phyloP scores from a whole-genome alignment of 2,113 vertebrate species.

The Upupa epops region DNA sequence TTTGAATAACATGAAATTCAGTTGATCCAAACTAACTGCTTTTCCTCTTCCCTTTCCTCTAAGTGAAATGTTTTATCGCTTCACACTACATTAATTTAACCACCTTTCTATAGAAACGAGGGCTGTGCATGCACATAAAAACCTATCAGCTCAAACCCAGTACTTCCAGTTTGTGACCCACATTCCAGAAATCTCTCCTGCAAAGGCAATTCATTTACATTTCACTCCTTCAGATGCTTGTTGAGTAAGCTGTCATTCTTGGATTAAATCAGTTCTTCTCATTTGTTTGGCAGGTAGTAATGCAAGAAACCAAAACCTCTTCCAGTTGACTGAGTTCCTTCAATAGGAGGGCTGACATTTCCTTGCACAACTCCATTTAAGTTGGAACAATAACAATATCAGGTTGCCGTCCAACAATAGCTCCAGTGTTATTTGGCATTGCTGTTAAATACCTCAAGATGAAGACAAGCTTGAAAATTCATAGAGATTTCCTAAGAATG shows the following conservation, averaged over 20 bases:
- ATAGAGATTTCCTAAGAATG: conserved; percentile 39
- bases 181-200: neutral
- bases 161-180: neutral
- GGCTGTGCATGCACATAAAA: neutral
- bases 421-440: conserved; percentile 31
- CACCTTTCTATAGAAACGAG: neutral
- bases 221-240: conserved; percentile 33
- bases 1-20: neutral
- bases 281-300: conserved; percentile 45
- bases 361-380: conserved; percentile 18
- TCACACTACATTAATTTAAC: neutral
- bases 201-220: conserved; percentile 57
- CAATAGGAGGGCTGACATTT: conserved; percentile 50
- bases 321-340: conserved; percentile 54
- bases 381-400: conserved; percentile 69
- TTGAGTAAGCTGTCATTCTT: conserved; percentile 46
- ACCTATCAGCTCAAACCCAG: neutral
- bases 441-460: conserved; percentile 46
- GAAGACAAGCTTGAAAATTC: conserved; percentile 50
- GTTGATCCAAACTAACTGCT: neutral
- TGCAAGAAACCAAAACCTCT: conserved; percentile 60
- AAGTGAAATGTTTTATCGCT: neutral
- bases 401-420: conserved; percentile 65
- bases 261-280: conserved; percentile 57
- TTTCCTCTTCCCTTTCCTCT: neutral